Conservation (phyloP, 23 tunicate species). For the Clavelina lepadiformis region DNA sequence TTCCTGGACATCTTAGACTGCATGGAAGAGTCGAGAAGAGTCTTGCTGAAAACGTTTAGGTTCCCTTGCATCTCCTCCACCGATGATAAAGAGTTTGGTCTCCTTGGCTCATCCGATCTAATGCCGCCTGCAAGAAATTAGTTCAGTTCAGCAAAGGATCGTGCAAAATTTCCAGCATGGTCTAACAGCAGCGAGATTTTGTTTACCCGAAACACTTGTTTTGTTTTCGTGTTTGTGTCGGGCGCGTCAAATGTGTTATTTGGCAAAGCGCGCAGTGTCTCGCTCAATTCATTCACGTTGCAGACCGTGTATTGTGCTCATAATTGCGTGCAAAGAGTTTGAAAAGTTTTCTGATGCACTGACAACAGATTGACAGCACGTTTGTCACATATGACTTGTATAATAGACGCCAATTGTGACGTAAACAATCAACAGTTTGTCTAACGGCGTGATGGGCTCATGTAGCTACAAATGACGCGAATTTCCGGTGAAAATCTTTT, state of each 20-base stretch:
- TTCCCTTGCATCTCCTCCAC: constrained; percentile 91
- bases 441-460: too few relatives aligned
- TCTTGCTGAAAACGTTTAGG: constrained; percentile 72
- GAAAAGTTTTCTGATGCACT: too few relatives aligned
- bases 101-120: constrained; percentile 39
- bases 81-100: constrained; percentile 88
- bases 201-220: constrained; percentile 3
- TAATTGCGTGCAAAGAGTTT: too few relatives aligned
- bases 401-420: too few relatives aligned
- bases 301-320: too few relatives aligned
- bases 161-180: background rate
- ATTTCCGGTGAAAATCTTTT: constrained; percentile 25
- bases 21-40: constrained; percentile 39
- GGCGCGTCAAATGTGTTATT: constrained; percentile 15
- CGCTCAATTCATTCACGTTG: too few relatives aligned
- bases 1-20: constrained; percentile 4
- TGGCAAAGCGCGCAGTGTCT: too few relatives aligned
- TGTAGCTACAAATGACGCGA: too few relatives aligned
- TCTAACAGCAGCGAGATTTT: background rate
- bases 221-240: constrained; percentile 18
- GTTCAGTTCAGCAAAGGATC: background rate
- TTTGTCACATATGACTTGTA: too few relatives aligned
- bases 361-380: too few relatives aligned
- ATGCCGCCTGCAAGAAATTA: constrained; percentile 20
- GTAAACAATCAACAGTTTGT: too few relatives aligned